Conservation (phyloP, 2,888 invertebrate genomes). For the Trileptium ribeirensis region DNA sequence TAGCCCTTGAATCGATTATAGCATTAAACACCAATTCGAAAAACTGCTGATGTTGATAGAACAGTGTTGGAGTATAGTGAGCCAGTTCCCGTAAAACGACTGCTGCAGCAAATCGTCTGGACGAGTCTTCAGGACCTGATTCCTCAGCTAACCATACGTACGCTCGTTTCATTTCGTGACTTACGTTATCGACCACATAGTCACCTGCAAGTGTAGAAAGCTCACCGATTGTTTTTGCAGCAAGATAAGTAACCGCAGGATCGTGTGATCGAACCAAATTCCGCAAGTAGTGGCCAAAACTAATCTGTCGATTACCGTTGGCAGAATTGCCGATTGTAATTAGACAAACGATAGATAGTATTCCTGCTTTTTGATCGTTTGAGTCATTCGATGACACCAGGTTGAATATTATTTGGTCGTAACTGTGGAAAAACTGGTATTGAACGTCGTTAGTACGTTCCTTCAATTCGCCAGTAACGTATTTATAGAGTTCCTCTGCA, state of each 20-base stretch:
- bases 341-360: conserved; percentile 2
- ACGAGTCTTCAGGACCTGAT: not conserved
- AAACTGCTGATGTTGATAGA: conserved; percentile 61
- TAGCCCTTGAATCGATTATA: conserved; percentile 56
- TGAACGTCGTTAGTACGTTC: not conserved
- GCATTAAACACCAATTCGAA: conserved; percentile 51
- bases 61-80: conserved; percentile 89
- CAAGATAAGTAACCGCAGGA: not conserved
- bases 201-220: not conserved
- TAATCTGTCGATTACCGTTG: not conserved
- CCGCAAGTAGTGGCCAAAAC: conserved; percentile 4
- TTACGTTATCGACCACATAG: not conserved
- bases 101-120: not conserved
- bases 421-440: not conserved
- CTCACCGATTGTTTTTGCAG: conserved; percentile 4
- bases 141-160: not conserved
- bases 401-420: not conserved
- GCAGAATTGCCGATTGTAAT: not conserved
- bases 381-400: conserved; percentile 15
- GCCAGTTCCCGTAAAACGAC: conserved; percentile 85
- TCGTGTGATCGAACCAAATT: not conserved
- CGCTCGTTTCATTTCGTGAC: not conserved
- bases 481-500: conserved; percentile 10
- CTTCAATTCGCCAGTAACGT: conserved; percentile 7
- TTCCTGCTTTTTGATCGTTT: not conserved